Conservation (phyloP, 30 jellyfish, hydroid and myxozoan species). For the Mastigias papua region DNA sequence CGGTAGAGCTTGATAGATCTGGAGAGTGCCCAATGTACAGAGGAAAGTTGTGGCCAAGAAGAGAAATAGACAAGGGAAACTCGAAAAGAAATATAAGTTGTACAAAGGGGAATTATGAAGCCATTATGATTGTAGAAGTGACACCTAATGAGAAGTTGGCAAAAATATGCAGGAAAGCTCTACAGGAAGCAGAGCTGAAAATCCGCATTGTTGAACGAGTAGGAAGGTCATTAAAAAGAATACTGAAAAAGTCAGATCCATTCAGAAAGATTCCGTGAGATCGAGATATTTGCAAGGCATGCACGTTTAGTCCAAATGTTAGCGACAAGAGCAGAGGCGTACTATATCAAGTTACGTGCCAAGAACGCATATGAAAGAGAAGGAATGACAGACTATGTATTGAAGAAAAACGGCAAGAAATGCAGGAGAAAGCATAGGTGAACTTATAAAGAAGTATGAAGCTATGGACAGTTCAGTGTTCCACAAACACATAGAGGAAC, state of each 20-base stretch:
- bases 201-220: background rate
- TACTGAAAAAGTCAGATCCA: background rate
- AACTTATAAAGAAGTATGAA: background rate
- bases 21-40: conserved; percentile 1
- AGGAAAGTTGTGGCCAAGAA: background rate
- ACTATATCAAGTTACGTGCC: too few relatives aligned
- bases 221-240: background rate
- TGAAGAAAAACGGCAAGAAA: background rate
- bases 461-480: background rate
- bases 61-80: background rate
- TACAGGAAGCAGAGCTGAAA: background rate
- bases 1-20: conserved; percentile 8
- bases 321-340: background rate
- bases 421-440: background rate
- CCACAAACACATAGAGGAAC: background rate
- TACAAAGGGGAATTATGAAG: background rate
- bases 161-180: background rate
- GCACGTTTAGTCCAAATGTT: background rate
- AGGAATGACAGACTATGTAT: background rate
- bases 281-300: background rate
- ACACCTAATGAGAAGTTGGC: background rate
- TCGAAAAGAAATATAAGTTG: background rate
- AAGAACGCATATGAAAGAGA: background rate
- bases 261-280: background rate
- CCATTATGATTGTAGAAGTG: background rate